A percentile compares a stretch with the other conserved stretches of the same genome.
These are phyloP conservation scores for Rhabdophis nuchalis DNA, from an alignment of 2,797 vertebrate genomes.

Conservation along the genomic window DNA sequence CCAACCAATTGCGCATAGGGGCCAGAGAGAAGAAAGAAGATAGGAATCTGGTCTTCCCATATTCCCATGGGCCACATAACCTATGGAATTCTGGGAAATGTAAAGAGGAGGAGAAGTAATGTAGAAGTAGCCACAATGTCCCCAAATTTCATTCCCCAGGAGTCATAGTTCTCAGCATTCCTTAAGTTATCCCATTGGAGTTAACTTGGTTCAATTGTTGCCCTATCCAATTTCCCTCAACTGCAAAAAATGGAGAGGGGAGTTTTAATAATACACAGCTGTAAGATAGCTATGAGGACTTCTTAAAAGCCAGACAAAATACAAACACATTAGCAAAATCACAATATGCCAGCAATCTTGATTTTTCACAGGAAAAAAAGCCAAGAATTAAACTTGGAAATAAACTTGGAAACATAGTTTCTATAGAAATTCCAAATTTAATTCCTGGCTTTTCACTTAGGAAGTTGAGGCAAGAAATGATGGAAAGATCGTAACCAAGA, in stretches of 20 bases:
- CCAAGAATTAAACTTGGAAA: too few species aligned
- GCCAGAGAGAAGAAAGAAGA: not conserved
- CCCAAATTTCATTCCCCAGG: not conserved
- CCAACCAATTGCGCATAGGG: not conserved
- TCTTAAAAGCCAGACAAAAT: not conserved
- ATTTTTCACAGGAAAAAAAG: not conserved
- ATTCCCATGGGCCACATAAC: not conserved
- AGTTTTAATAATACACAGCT: not conserved
- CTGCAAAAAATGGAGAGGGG: not conserved
- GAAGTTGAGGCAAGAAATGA: not conserved
- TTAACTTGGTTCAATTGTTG: not conserved
- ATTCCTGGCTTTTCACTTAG: not conserved
- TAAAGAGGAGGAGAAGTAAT: not conserved
- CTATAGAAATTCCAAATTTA: not conserved
- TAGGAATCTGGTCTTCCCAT: not conserved
- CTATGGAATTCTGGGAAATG: not conserved
- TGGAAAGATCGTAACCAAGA: not conserved
- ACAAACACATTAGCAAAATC: not conserved
- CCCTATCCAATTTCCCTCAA: not conserved
- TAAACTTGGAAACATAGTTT: not conserved
- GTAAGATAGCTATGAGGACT: not conserved
- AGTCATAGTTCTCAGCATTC: not conserved
- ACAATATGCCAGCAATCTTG: not conserved
- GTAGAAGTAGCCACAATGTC: not conserved
- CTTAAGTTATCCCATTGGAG: not conserved